Evolutionary conservation across 1,140 invertebrate genomes (phyloP).

Genomic region (Chironomus tepperi): DNA sequence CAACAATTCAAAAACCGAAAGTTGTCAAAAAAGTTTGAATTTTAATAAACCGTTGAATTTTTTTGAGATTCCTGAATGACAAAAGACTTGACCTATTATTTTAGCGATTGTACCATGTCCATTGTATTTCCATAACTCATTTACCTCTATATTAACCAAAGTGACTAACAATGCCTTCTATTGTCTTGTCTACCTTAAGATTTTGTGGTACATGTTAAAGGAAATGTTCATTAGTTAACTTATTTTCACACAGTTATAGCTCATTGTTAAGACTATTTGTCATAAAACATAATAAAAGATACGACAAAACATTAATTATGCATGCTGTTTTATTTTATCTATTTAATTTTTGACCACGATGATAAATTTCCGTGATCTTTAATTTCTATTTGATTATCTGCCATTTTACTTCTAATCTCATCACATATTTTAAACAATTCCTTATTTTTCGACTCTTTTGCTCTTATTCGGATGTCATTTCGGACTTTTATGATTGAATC

Average conservation of each 20-base stretch:
- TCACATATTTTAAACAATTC: slow-evolving; percentile 63
- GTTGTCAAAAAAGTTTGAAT: too few relatives aligned
- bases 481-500: slow-evolving; percentile 55
- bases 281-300: neutral
- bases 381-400: slow-evolving; percentile 52
- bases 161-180: too few relatives aligned
- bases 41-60: too few relatives aligned
- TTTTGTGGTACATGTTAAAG: too few relatives aligned
- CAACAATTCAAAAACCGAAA: too few relatives aligned
- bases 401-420: slow-evolving; percentile 53
- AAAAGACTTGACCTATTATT: too few relatives aligned
- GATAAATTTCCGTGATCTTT: slow-evolving; percentile 51
- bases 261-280: neutral
- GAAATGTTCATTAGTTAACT: neutral
- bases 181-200: too few relatives aligned
- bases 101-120: too few relatives aligned
- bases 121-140: too few relatives aligned
- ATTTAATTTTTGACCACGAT: slow-evolving; percentile 41
- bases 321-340: neutral
- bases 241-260: neutral
- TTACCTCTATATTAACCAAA: too few relatives aligned
- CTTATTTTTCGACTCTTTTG: slow-evolving; percentile 46
- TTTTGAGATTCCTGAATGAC: too few relatives aligned
- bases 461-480: slow-evolving; percentile 46
- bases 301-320: too few relatives aligned